These are phyloP conservation scores for Tethya wilhelma DNA, from an alignment of 37 sponge, comb jelly and placozoan species.

Conservation along the genomic window DNA sequence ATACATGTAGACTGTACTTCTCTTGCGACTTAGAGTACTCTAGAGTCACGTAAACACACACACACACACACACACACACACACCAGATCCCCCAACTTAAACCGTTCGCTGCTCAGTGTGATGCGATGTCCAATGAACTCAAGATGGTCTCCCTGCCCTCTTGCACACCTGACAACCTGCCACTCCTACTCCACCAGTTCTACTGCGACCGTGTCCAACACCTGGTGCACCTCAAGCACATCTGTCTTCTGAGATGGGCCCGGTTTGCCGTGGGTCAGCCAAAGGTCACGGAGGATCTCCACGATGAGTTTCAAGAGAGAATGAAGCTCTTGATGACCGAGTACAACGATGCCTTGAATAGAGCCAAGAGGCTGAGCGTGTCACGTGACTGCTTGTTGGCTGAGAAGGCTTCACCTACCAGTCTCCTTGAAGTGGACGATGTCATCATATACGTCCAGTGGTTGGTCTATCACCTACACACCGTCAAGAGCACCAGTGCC, in stretches of 20 bases:
- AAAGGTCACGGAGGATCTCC: conserved; percentile 28
- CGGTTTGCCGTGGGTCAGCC: conserved; percentile 43
- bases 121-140: conserved; percentile 36
- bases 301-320: conserved; percentile 27
- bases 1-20: too few relatives aligned
- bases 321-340: conserved; percentile 53
- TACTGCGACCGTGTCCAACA: conserved; percentile 55
- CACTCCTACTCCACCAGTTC: conserved; percentile 69
- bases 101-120: conserved; percentile 23
- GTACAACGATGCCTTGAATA: conserved; percentile 55
- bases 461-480: conserved; percentile 50
- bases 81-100: conserved; percentile 38
- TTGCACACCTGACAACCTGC: conserved; percentile 41
- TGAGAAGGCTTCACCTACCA: conserved; percentile 7
- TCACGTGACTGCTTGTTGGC: neutral
- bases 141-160: conserved; percentile 6
- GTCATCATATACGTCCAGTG: conserved; percentile 63
- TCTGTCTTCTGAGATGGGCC: conserved; percentile 52
- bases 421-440: conserved; percentile 51
- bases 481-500: conserved; percentile 20
- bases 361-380: conserved; percentile 36
- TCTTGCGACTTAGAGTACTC: too few relatives aligned
- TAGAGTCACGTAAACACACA: too few relatives aligned
- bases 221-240: conserved; percentile 64
- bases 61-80: too few relatives aligned